Base-by-base conservation (phyloP, 1,140 invertebrate species). In the Megathymus violae region DNA sequence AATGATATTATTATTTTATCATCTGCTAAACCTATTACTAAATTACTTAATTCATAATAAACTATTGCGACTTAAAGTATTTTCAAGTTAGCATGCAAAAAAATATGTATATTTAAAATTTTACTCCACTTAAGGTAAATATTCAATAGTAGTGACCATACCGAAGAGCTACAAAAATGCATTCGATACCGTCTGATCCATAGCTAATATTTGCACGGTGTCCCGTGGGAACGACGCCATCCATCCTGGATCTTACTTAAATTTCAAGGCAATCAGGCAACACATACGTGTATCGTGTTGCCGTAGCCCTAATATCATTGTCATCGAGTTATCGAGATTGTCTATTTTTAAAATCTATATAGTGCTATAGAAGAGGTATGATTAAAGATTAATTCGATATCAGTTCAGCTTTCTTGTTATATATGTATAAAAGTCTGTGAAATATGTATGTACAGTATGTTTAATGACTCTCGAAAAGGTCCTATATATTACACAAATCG, bases 201-300 rank as follows among this genome's bases (percentile, higher is more conserved):
- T 56, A 25, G 69, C 75, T 77, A 84, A 86, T 79, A 86, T 86
- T 86, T 82, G 70, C 63, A 50, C 62, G 60, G 66, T 44, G 43
- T 76, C 75, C 71, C 78, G 19, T 22, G 83, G 80, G 83, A 86
- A 79, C 69, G 10, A 3, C 40, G 25, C 22, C 52, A 56, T 51
- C 51, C 68, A 68, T 43, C 50, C 50, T 13, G 31, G 31, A 34
- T 43, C 62, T 59, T 61, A 48, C 48, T 69, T 66, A 46, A 64
- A 64, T 69, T 44, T 69, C 48, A 40, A 58, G 47, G 50, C 47
- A 40, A 67, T 19, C 31, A 22, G 15, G 14, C n/a, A 34, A 38
- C 44, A 38, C 44, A 48, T 46, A 14, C 11, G 15, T 5, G 11
- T 22, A 15, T 27, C 13, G 22, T 43, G 51, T 43, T 54, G 31